These are phyloP conservation scores for Trachelus troglodyta DNA, from an alignment of 2,888 invertebrate species.

Conservation along the genomic window DNA sequence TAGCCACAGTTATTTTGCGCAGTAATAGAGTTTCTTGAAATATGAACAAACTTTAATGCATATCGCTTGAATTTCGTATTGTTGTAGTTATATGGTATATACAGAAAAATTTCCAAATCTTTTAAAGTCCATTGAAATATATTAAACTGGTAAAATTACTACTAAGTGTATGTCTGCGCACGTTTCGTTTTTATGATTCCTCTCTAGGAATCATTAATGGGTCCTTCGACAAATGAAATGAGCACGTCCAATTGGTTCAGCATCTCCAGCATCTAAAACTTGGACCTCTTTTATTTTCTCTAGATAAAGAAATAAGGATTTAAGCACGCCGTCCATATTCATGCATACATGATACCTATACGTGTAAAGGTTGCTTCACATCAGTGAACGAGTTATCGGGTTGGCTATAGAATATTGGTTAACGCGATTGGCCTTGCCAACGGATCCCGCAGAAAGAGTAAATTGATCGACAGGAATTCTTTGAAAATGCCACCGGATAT, in stretches of 20 bases:
- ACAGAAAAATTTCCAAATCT: neutral
- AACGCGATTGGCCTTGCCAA: neutral
- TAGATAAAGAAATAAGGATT: neutral
- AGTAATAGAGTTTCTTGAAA: too few species aligned
- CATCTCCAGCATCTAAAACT: neutral
- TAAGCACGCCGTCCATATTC: neutral
- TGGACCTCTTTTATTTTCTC: neutral
- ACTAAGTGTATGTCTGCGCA: neutral
- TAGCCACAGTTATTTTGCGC: neutral
- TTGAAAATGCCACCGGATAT: neutral
- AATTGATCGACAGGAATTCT: neutral
- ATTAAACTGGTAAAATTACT: neutral
- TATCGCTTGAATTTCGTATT: neutral
- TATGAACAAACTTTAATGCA: neutral
- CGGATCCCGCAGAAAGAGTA: neutral
- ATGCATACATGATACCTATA: neutral
- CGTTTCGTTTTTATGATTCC: neutral
- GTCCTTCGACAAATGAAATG: neutral
- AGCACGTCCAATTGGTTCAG: neutral
- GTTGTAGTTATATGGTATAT: neutral
- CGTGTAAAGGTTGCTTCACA: neutral
- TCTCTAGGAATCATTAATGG: neutral
- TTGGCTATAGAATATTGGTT: neutral
- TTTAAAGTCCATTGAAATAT: neutral
- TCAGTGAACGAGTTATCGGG: neutral